phyloP scores from a whole-genome alignment of 1,140 invertebrate species.

The Paraescarpia echinospica region DNA sequence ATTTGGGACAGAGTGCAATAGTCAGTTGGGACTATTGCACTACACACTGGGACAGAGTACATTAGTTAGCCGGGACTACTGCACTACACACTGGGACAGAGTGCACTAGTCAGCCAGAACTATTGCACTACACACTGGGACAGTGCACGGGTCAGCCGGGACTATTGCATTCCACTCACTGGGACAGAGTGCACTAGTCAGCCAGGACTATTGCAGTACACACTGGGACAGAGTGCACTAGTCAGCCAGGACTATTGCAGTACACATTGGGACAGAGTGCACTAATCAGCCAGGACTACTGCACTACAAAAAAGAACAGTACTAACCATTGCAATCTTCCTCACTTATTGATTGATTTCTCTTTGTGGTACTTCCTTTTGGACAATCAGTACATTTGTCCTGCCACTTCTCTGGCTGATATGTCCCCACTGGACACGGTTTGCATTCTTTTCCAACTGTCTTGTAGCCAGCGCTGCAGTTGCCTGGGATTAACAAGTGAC shows the following conservation, averaged over 20 bases:
- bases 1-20: not conserved
- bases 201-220: not conserved
- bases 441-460: not conserved
- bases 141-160: too few relatives aligned
- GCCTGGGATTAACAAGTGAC: too few relatives aligned
- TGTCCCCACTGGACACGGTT: not conserved
- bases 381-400: not conserved
- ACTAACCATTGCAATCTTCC: not conserved
- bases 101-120: too few relatives aligned
- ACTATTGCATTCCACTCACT: too few relatives aligned
- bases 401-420: not conserved
- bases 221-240: not conserved
- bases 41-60: not conserved
- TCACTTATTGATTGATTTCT: not conserved
- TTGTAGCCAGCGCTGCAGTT: not conserved
- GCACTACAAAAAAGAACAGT: not conserved
- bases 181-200: too few relatives aligned
- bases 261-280: too few relatives aligned
- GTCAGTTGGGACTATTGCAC: not conserved
- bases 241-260: not conserved
- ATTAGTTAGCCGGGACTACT: too few relatives aligned
- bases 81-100: too few relatives aligned
- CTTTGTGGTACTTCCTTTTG: not conserved
- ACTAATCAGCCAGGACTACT: too few relatives aligned
- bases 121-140: too few relatives aligned